phyloP scores from a whole-genome alignment of 1,140 invertebrate genomes.

The Hesperophylax magnus region DNA sequence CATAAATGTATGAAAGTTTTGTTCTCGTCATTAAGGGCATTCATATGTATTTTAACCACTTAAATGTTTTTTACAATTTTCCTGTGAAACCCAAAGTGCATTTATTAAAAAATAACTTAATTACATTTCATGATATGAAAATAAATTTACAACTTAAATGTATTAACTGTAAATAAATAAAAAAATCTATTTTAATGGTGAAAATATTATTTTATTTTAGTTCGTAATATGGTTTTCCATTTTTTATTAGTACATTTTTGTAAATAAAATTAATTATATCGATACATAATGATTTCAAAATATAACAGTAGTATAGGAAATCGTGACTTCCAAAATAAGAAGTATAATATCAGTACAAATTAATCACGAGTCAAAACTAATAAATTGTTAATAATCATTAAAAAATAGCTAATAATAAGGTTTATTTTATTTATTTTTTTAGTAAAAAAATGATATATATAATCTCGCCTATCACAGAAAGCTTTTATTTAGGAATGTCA shows the following conservation, averaged over 20 bases:
- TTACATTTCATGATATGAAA: slow-evolving; percentile 30
- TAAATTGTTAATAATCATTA: background rate
- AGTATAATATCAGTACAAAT: too few relatives aligned
- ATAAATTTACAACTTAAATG: slow-evolving; percentile 11
- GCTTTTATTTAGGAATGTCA: slow-evolving; percentile 17
- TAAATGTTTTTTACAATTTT: background rate
- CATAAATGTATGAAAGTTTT: background rate
- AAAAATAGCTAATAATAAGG: background rate
- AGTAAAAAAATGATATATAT: background rate
- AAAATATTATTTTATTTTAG: slow-evolving; percentile 26
- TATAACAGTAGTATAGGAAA: too few relatives aligned
- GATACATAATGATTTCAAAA: too few relatives aligned
- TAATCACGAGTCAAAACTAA: background rate
- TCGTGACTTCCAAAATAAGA: too few relatives aligned
- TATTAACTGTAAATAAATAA: slow-evolving; percentile 36
- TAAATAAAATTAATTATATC: too few relatives aligned
- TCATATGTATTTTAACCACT: background rate
- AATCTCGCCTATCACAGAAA: slow-evolving; percentile 18
- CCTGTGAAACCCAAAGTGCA: slow-evolving; percentile 32
- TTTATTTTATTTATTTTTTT: background rate
- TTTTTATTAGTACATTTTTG: background rate
- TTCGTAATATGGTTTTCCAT: background rate
- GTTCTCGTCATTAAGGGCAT: slow-evolving; percentile 25
- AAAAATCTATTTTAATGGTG: slow-evolving; percentile 30
- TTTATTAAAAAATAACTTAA: slow-evolving; percentile 30